phyloP scores from a whole-genome alignment of 2,797 vertebrate species.

The Bradypodion ventrale region DNA sequence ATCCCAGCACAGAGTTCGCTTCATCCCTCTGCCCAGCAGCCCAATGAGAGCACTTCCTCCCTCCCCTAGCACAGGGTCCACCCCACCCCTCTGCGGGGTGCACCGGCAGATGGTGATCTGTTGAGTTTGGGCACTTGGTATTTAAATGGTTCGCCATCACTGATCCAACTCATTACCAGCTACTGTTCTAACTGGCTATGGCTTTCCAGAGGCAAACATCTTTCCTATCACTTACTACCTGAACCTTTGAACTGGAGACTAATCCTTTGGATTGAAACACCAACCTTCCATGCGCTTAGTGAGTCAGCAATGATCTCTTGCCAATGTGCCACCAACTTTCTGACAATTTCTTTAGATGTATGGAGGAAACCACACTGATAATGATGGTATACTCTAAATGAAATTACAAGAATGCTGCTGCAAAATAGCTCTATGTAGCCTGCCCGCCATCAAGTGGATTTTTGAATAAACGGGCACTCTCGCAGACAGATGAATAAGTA shows the following conservation, averaged over 20 bases:
- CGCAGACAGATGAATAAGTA: not conserved
- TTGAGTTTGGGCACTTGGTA: too few species aligned
- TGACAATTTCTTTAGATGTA: not conserved
- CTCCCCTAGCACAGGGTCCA: too few species aligned
- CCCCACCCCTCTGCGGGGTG: too few species aligned
- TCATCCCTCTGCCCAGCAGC: too few species aligned
- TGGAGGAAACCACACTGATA: not conserved
- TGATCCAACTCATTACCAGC: too few species aligned
- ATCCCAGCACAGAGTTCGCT: too few species aligned
- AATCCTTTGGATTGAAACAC: not conserved
- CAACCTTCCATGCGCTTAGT: not conserved
- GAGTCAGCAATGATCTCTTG: too few species aligned
- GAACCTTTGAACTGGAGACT: not conserved
- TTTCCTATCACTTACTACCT: not conserved
- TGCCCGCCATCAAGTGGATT: not conserved
- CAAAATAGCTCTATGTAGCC: not conserved
- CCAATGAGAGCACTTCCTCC: too few species aligned
- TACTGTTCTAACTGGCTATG: not conserved
- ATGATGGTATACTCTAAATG: not conserved
- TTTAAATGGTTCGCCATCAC: too few species aligned
- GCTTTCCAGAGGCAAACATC: not conserved
- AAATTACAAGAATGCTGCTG: too few species aligned
- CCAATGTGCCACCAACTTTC: too few species aligned
- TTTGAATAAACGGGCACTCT: not conserved
- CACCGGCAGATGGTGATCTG: too few species aligned